Percentiles rank a stretch among this genome's conserved stretches.
These are phyloP conservation scores for Calosoma granatense DNA, from an alignment of 1,140 invertebrate species.

Conservation along the genomic window DNA sequence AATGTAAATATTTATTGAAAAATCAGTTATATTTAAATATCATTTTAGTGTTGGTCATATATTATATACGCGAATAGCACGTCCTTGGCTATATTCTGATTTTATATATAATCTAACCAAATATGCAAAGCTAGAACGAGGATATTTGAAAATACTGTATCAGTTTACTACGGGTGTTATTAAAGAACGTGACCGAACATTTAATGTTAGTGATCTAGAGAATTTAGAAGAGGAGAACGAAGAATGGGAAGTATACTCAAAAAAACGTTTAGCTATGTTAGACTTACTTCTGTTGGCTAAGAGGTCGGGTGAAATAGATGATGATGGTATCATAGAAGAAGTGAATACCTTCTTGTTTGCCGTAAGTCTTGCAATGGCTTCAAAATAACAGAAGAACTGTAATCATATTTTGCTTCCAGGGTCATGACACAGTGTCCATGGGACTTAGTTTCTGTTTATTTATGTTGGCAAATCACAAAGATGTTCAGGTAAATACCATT, in stretches of 20 bases:
- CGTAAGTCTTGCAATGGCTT: not conserved
- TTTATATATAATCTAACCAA: not conserved
- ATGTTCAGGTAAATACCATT: slow-evolving; percentile 22
- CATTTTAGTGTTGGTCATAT: slow-evolving; percentile 5
- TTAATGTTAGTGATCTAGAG: not conserved
- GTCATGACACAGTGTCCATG: slow-evolving; percentile 35
- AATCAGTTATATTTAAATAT: not conserved
- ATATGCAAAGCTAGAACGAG: not conserved
- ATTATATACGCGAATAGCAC: not conserved
- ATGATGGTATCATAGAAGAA: slow-evolving; percentile 60
- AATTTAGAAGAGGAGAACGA: slow-evolving; percentile 11
- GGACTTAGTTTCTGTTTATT: slow-evolving; percentile 32
- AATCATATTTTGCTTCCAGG: slow-evolving; percentile 27
- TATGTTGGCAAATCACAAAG: slow-evolving; percentile 29
- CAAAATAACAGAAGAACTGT: not conserved
- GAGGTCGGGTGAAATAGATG: slow-evolving; percentile 37
- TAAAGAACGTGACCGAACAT: not conserved
- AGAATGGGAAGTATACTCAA: slow-evolving; percentile 18
- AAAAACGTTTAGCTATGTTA: slow-evolving; percentile 50
- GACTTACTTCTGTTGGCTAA: slow-evolving; percentile 55
- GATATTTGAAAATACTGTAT: not conserved
- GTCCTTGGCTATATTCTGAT: not conserved
- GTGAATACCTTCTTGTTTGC: slow-evolving; percentile 67
- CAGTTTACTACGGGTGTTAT: not conserved
- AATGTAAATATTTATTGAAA: not conserved